Conservation (phyloP, 1,140 invertebrate species). For the Cheumatopsyche charites region DNA sequence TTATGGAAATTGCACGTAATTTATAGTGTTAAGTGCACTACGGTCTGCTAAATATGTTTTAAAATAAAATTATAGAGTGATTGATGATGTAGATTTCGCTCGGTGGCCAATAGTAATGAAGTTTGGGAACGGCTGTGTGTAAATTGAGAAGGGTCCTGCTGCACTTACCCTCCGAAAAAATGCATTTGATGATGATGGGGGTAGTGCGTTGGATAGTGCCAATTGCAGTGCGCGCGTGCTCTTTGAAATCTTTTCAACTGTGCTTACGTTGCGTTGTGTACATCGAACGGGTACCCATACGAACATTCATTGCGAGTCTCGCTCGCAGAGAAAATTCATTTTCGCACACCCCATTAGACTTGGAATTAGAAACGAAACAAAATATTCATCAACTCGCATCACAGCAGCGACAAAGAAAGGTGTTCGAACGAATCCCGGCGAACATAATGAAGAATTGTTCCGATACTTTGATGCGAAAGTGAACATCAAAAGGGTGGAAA, state of each 20-base stretch:
- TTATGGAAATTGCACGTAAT: conserved; percentile 22
- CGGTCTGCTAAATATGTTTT: conserved; percentile 14
- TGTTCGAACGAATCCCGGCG: background rate
- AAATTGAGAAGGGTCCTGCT: conserved; percentile 30
- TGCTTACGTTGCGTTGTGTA: no score
- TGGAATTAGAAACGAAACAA: no score
- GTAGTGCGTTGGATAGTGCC: conserved; percentile 23
- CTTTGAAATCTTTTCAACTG: no score
- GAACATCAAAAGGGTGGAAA: conserved; percentile 44
- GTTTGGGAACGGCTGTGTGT: conserved; percentile 34
- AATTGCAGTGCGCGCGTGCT: conserved; percentile 27
- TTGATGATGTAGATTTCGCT: conserved; percentile 13
- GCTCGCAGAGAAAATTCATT: no score
- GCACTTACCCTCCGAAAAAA: conserved; percentile 44
- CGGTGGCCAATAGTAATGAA: background rate
- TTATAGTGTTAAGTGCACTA: conserved; percentile 21
- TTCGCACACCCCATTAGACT: no score
- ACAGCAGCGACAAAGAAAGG: background rate
- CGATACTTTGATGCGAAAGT: conserved; percentile 12
- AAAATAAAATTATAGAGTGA: conserved; percentile 21
- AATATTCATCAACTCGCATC: no score
- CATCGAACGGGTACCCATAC: no score
- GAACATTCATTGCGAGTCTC: no score
- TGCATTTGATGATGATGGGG: conserved; percentile 26
- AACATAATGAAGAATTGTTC: conserved; percentile 25